Evolutionary conservation across 2,797 vertebrate species (phyloP), one percentile per base, ranked within the genome.

Genomic region (Darevskia mixta): DNA sequence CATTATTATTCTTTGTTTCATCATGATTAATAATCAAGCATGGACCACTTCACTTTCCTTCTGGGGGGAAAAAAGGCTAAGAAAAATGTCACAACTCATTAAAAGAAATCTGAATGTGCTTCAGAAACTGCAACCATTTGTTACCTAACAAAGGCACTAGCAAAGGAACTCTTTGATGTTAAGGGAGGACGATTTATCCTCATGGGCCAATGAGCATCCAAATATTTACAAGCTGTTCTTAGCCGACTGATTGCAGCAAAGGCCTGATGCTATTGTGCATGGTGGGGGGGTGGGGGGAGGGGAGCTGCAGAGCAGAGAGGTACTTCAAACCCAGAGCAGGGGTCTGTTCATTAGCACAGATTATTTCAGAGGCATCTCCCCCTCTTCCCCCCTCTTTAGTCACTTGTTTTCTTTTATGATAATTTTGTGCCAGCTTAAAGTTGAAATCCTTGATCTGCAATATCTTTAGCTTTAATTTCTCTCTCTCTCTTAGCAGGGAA

Each of bases 161-260:
- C n/a, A 45, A 87, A 88, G 90, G 88, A 95, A 91, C 89, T 87
- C 89, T 96, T 88, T 86, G 93, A 88, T 5, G 58, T 85, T 91
- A 87, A 84, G 91, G 90, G 93, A 94, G 94, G 93, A 91, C 61
- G 86, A 92, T 87, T 91, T 90, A 91, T 89, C 88, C 94, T 93
- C 90, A 91, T 87, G 95, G 95, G 85, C 94, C 95, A 92, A 82
- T 79, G 92, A 91, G 64, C 88, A 94, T 87, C 94, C 82, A 67
- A 87, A 95, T 93, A 93, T 88, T 93, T 91, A 92, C 94, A 95
- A 95, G 95, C 94, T 95, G 94, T 94, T 95, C 32, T 77, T 58
- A 92, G 95, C 93, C 95, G 95, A 92, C 93, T 95, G 94, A 94
- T 49, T 92, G 93, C 92, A 89, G 93, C 88, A 72, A 92, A 93